Evolutionary conservation across 2,888 invertebrate genomes (phyloP).

Genomic region (Eurois occulta): DNA sequence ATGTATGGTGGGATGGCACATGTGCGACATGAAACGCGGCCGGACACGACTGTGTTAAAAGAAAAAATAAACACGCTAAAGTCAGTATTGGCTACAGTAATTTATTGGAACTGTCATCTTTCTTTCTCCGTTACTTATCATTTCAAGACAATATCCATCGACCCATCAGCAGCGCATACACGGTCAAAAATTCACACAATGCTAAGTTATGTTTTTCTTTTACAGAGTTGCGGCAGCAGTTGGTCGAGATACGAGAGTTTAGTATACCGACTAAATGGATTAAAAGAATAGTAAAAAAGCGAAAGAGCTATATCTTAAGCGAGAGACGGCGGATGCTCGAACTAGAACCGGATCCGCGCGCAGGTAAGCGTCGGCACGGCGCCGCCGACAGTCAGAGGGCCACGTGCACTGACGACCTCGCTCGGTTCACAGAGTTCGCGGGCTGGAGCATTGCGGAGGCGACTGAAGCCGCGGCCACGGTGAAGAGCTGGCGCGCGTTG

Average conservation of each 20-base stretch:
- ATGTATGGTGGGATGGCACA: too few species aligned
- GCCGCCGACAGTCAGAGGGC: background rate
- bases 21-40: too few species aligned
- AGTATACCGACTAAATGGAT: conserved; percentile 69
- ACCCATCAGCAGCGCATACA: background rate
- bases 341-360: conserved; percentile 26
- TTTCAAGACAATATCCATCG: background rate
- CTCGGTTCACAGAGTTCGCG: conserved; percentile 67
- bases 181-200: background rate
- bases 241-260: conserved; percentile 70
- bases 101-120: background rate
- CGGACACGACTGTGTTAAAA: too few species aligned
- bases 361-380: conserved; percentile 8
- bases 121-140: background rate
- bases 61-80: too few species aligned
- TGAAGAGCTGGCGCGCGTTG: conserved; percentile 26
- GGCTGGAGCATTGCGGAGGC: conserved; percentile 71
- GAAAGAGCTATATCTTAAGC: conserved; percentile 65
- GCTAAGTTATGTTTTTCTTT: background rate
- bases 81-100: background rate
- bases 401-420: background rate
- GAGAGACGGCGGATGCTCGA: conserved; percentile 53
- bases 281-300: conserved; percentile 65
- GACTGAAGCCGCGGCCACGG: conserved; percentile 54
- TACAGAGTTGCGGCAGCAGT: conserved; percentile 62